Evolutionary conservation across 1,140 invertebrate genomes (phyloP), one percentile per base, ranked within the genome.

Genomic region (Glossosoma conforme): DNA sequence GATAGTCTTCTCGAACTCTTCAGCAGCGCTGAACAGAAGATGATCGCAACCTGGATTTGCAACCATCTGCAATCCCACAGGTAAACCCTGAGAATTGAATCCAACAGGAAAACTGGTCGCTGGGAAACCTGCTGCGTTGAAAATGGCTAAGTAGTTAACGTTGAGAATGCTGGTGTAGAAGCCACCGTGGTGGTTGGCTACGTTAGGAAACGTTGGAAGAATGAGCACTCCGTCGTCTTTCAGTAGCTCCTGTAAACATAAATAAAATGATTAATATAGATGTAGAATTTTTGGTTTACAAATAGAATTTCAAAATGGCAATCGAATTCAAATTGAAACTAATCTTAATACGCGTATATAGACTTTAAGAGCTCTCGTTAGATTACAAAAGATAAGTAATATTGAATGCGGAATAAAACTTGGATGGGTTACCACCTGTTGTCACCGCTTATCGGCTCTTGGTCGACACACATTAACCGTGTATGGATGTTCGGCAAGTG

Each of bases 81-180:
- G 91, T 18, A 93, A 61, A 1, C 89, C 87, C 17, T 85, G 74
- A 6, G 71, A 75, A 33, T 83, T 81, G 1, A 93, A 65, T 1
- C 89, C 89, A 33, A 93, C 68, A 10, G 77, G 90, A 75, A 77
- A 89, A 62, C 81, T 87, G 55, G 90, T 93, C 0, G 86, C 88
- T 1, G 92, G 91, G 24, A 93, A 67, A 11, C 86, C 88, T 2
- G 93, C 64, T 3, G 83, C 77, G 66, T 93, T 95, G 66, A 93
- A 93, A 48, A 93, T 81, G 19, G 80, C 83, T 59, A 87, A 78
- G 66, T 93, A 94, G 8, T 81, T 77, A 60, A 82, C 81, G 68
- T 92, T 87, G 35, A 84, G 72, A 10, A 85, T 70, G 55, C 83
- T 85, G 52, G 83, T 80, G 38, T 85, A 77, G 24, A 87, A 79